Evolutionary conservation across 2,888 invertebrate species (phyloP), one percentile per base, ranked within the genome.

Genomic region (Ennomos quercinarius): DNA sequence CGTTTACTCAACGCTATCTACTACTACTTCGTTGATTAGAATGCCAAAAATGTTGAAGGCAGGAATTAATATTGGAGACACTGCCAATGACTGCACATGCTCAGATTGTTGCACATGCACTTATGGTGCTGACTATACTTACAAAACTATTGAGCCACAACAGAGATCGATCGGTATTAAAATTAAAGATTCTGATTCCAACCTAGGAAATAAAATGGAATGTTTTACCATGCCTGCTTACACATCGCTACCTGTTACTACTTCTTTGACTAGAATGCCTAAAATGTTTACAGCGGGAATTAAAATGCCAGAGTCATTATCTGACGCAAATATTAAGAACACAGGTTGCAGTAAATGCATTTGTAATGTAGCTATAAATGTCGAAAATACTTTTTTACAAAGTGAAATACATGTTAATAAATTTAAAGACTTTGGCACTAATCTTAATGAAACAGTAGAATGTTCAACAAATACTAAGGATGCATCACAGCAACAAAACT

Each of bases 61-160:
- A 2, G 84, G 80, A 9, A 74, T 86, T 36, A 82, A 80, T 73
- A 84, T 84, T 59, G 75, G 66, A 12, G 78, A 85, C 41, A 79
- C 80, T 1, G 57, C 38, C 40, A 66, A 66, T 9, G 69, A 79
- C 42, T 27, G 27, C 27, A 27, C 27, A 27, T 27, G 64, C 9
- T 70, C 62, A 10, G 78, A 83, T 63, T 83, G 76, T 67, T 76
- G 78, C 4, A 82, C 81, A 11, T 76, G 67, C 4, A 78, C 76
- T 11, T 61, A 72, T 34, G 73, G 71, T 34, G 56, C 41, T 44
- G 44, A 67, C n/a, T 53, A 60, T 54, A 52, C 46, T 46, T 61
- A 66, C 9, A 73, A 68, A 68, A 70, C 67, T 9, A 63, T 80
- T 42, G 59, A 62, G 41, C 73, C 80, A 35, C 73, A 72, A 61